Evolutionary conservation across 2,888 invertebrate genomes (phyloP).

Genomic region (Hydrotaea cyrtoneurina): DNA sequence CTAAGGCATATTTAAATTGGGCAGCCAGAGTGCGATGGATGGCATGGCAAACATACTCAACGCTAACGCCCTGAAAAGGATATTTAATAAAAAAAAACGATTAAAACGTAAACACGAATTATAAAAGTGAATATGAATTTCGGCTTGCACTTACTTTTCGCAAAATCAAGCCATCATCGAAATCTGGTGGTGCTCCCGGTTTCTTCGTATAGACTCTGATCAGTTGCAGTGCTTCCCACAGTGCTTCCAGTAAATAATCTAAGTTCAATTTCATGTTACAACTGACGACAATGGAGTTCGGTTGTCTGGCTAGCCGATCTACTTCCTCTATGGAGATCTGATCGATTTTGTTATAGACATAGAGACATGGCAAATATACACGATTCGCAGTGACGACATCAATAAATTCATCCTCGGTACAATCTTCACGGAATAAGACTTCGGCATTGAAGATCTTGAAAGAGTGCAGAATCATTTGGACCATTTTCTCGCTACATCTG

Average conservation of each 20-base stretch:
- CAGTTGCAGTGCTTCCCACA: conserved; percentile 97
- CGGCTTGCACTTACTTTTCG: conserved; percentile 82
- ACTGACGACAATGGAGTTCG: conserved; percentile 95
- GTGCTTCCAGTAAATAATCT: conserved; percentile 93
- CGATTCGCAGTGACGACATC: conserved; percentile 98
- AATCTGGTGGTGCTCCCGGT: conserved; percentile 97
- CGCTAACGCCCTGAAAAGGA: conserved; percentile 89
- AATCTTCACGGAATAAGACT: conserved; percentile 97
- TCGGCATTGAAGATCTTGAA: conserved; percentile 99
- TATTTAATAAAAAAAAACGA: too few relatives aligned
- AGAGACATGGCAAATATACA: conserved; percentile 97
- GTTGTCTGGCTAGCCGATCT: conserved; percentile 93
- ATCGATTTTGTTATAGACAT: conserved; percentile 99
- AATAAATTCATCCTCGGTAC: conserved; percentile 96
- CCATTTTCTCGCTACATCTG: conserved; percentile 97
- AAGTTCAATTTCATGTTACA: conserved; percentile 99
- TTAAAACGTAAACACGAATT: not conserved
- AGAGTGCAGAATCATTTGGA: conserved; percentile 98
- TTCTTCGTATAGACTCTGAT: conserved; percentile 99
- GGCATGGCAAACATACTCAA: conserved; percentile 98
- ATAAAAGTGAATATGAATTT: too few relatives aligned
- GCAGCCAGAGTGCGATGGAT: conserved; percentile 96
- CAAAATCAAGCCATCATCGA: conserved; percentile 96
- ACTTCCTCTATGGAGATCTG: conserved; percentile 99
- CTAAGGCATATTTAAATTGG: conserved; percentile 97